phyloP scores from a whole-genome alignment of 2,888 invertebrate genomes.

The Sminthurides aquaticus region DNA sequence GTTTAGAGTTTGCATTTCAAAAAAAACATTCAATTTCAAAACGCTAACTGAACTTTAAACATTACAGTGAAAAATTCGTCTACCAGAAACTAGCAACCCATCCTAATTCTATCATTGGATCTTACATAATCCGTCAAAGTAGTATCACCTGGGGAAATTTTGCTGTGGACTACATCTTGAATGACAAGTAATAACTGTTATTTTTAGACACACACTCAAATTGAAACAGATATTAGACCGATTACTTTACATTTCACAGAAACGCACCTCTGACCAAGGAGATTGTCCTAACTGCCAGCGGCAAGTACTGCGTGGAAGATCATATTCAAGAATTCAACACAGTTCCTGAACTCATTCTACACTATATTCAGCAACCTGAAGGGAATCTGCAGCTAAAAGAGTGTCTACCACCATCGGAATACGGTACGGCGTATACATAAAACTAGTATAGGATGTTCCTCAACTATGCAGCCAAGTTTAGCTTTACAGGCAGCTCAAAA shows the following conservation, averaged over 20 bases:
- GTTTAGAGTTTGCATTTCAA: no score
- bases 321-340: conserved; percentile 42
- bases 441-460: no score
- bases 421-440: conserved; percentile 60
- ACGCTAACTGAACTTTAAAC: background rate
- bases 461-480: background rate
- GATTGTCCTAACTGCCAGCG: conserved; percentile 23
- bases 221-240: background rate
- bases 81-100: conserved; percentile 76
- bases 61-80: conserved; percentile 69
- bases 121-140: conserved; percentile 74
- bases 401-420: conserved; percentile 78
- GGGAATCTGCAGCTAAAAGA: conserved; percentile 57
- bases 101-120: conserved; percentile 64
- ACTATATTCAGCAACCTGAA: conserved; percentile 53
- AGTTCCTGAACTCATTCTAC: conserved; percentile 56
- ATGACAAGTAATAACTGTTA: conserved; percentile 55
- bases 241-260: conserved; percentile 19
- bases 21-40: conserved; percentile 6
- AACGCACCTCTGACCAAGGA: conserved; percentile 32
- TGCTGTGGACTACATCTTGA: conserved; percentile 72
- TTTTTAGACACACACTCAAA: background rate
- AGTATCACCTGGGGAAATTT: conserved; percentile 70
- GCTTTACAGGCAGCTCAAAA: background rate
- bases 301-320: conserved; percentile 25